Conservation (phyloP, 2,797 vertebrate genomes). For the Anas bernieri region DNA sequence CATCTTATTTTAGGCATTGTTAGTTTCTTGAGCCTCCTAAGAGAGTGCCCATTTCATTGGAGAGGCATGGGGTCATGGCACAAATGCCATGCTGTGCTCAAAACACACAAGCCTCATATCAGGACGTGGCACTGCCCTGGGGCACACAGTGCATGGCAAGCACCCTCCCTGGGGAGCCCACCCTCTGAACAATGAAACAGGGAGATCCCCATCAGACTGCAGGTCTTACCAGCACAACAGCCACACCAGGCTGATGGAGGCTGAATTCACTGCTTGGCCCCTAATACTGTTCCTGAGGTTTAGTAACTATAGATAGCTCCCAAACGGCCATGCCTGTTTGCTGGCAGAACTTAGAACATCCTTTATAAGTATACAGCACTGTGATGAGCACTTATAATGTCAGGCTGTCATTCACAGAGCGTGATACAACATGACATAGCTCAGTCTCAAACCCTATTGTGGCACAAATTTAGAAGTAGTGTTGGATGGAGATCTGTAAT, state of each 20-base stretch:
- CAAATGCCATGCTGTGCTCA: not conserved
- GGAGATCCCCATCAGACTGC: not conserved
- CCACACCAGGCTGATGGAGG: not conserved
- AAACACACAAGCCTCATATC: not conserved
- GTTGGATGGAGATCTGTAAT: not conserved
- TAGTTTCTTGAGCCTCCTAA: not conserved
- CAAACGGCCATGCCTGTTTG: not conserved
- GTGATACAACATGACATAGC: slow-evolving; percentile 33
- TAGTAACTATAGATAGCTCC: not conserved
- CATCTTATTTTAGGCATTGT: not conserved
- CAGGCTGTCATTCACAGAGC: slow-evolving; percentile 41
- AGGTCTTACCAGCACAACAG: not conserved
- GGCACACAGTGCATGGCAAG: accelerated
- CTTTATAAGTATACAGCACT: not conserved
- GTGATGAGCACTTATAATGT: not conserved
- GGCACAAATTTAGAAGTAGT: slow-evolving; percentile 19
- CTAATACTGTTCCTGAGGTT: not conserved
- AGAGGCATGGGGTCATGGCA: not conserved
- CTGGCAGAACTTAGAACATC: slow-evolving; percentile 1
- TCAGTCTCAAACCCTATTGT: slow-evolving; percentile 23
- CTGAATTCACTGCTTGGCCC: not conserved
- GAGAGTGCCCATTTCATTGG: not conserved
- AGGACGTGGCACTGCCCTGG: accelerated
- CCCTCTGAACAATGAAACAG: not conserved
- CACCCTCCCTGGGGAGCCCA: no score